Evolutionary conservation across 2,113 vertebrate genomes (phyloP).

Genomic region (Sterrhoptilus dennistouni): DNA sequence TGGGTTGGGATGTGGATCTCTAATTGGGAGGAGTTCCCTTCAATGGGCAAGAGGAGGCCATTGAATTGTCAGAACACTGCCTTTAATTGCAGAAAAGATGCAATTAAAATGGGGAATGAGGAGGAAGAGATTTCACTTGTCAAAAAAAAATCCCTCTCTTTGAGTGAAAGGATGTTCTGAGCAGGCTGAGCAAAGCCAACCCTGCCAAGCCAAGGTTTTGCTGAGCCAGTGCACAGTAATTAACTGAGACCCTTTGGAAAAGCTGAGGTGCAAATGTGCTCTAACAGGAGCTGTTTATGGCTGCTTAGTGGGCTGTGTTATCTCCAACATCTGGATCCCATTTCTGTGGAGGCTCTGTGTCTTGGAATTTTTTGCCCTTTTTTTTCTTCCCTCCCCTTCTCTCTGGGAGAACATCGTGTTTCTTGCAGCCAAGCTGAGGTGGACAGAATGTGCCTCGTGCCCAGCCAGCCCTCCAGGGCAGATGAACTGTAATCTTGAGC

Average conservation of each 20-base stretch:
- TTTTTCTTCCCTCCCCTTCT: background rate
- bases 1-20: background rate
- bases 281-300: slow-evolving; percentile 70
- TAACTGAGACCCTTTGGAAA: slow-evolving; percentile 31
- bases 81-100: background rate
- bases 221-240: slow-evolving; percentile 27
- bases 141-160: background rate
- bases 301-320: slow-evolving; percentile 65
- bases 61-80: background rate
- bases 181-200: background rate
- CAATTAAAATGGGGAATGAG: background rate
- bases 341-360: slow-evolving; percentile 73
- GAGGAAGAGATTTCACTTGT: background rate
- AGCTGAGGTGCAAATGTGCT: slow-evolving; percentile 60
- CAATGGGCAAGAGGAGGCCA: background rate
- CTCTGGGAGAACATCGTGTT: slow-evolving; percentile 58
- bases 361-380: slow-evolving; percentile 68
- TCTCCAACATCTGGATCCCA: slow-evolving; percentile 78
- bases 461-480: slow-evolving; percentile 44
- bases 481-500: background rate
- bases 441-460: slow-evolving; percentile 58
- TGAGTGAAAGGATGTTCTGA: background rate
- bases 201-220: background rate
- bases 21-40: background rate
- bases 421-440: slow-evolving; percentile 47